Base-by-base conservation (phyloP, 2,888 invertebrate species). In the Pardosa pseudoannulata region DNA sequence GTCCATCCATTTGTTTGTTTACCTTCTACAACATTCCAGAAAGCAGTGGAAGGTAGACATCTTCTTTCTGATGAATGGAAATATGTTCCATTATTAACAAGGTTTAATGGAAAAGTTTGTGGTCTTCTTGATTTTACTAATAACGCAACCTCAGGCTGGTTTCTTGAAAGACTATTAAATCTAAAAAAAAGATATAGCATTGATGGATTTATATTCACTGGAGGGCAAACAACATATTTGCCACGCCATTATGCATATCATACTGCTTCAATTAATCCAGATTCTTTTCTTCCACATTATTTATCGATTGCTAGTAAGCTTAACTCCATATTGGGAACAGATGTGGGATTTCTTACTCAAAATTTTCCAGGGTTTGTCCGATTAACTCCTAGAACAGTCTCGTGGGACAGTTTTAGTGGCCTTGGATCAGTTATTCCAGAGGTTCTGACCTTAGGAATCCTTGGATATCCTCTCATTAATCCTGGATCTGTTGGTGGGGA, bases 401-500 rank as follows among this genome's bases (percentile, higher is more conserved):
- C 95, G 0, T 98, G 98, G 98, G 94, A 94, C 71, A 89, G 89
- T 50, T 82, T 90, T n/a, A 91, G 90, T 88, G 96, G 96, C 0
- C 92, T 97, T n/a, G 93, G 94, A 87, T 94, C 94, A 11, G 94
- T 98, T 0, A 95, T 98, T 89, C 96, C 98, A 0, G 96, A 96
- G 13, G 95, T 97, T 80, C 92, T 97, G 23, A 96, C 95, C 0
- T 95, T 98, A 89, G 97, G 98, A 0, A 94, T 98, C 31, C 94
- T 96, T 72, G 98, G 98, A 0, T 98, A 96, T 92, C 97, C 97
- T 0, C 98, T 98, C 90, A 94, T 98, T 56, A 94, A 98, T 93
- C 97, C 98, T 0, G 98, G 98, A 0, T 96, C 97, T 3, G 96
- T 98, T 0, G 98, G 98, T 0, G 98, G 97, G 0, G 97, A 97